Evolutionary conservation across 2,113 vertebrate genomes (phyloP).

Genomic region (Pardalotus punctatus): DNA sequence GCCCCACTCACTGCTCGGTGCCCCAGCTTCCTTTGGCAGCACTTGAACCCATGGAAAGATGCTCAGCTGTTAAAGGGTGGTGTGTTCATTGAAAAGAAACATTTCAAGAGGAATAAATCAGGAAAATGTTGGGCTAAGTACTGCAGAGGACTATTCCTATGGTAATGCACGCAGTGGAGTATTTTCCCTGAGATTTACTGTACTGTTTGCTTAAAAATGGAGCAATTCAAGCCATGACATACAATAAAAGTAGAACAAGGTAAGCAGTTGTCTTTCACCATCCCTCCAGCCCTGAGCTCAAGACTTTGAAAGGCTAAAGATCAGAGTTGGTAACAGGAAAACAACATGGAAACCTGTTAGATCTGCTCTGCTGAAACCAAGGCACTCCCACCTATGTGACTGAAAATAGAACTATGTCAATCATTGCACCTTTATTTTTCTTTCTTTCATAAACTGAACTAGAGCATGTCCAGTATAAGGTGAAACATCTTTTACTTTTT

Average conservation of each 20-base stretch:
- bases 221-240: neutral
- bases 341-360: neutral
- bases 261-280: neutral
- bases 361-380: neutral
- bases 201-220: neutral
- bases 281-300: neutral
- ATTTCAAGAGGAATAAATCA: neutral
- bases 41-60: fast-evolving
- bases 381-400: neutral
- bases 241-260: neutral
- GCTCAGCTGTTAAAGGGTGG: neutral
- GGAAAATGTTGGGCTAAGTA: neutral
- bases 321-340: neutral
- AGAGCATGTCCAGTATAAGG: neutral
- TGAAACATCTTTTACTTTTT: neutral
- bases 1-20: neutral
- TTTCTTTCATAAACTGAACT: neutral
- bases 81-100: neutral
- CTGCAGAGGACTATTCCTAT: neutral
- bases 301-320: neutral
- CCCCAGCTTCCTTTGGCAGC: neutral
- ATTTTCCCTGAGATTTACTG: neutral
- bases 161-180: neutral
- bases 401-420: neutral
- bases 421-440: neutral